Conservation (phyloP, 2,113 vertebrate species). For the Arvicanthis niloticus region DNA sequence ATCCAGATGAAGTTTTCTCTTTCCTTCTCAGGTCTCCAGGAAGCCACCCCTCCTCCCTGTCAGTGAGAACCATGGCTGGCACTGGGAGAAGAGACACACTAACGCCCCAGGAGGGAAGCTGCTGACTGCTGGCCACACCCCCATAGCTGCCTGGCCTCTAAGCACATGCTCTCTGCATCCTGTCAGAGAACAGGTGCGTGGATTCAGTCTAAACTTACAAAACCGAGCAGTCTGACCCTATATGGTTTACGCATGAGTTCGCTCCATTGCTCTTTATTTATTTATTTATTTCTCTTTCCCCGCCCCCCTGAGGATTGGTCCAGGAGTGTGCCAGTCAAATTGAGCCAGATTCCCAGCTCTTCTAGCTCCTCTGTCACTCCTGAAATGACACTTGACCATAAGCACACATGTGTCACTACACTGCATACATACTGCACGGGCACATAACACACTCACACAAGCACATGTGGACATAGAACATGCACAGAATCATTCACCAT, state of each 20-base stretch:
- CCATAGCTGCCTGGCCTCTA: not conserved
- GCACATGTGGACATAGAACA: no score
- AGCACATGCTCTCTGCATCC: not conserved
- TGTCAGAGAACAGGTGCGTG: not conserved
- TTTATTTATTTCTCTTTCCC: not conserved
- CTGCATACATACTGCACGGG: not conserved
- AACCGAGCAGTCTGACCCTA: not conserved
- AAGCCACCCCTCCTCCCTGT: not conserved
- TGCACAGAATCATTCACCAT: not conserved
- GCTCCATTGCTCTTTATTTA: not conserved
- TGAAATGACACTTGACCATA: not conserved
- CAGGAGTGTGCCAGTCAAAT: not conserved
- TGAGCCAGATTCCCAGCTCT: not conserved
- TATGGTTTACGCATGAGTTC: not conserved
- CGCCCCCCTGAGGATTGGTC: not conserved
- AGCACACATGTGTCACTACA: not conserved
- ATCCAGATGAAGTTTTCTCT: fast-evolving
- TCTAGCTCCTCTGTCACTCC: not conserved
- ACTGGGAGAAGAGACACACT: no score
- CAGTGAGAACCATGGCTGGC: not conserved
- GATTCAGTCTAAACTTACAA: not conserved
- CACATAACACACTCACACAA: not conserved
- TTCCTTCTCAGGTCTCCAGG: not conserved
- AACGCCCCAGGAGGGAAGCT: no score
- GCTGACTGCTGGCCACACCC: not conserved